phyloP scores from a whole-genome alignment of 2,888 invertebrate species.

The Platycnemis pennipes region DNA sequence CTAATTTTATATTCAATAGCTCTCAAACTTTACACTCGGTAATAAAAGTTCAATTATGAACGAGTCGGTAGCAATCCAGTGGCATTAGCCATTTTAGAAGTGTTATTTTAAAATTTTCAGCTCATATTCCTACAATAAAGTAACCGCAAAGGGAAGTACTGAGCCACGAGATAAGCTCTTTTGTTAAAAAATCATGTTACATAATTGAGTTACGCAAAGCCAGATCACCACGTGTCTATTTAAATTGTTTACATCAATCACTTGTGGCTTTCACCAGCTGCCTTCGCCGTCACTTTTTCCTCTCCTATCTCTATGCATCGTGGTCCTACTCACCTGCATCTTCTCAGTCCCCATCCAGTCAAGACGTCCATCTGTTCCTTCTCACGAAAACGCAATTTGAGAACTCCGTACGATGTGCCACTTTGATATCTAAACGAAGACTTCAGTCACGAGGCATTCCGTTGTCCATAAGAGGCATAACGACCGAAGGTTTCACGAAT shows the following conservation, averaged over 20 bases:
- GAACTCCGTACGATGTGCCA: slow-evolving; percentile 32
- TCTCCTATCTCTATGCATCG: neutral
- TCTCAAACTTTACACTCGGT: no score
- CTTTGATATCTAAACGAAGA: slow-evolving; percentile 39
- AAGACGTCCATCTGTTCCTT: slow-evolving; percentile 8
- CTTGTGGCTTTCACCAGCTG: neutral
- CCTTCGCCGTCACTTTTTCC: neutral
- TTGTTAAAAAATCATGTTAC: no score
- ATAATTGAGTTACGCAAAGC: neutral
- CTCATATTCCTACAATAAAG: no score
- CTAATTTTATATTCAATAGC: no score
- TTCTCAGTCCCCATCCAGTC: neutral
- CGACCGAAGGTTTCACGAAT: slow-evolving; percentile 16
- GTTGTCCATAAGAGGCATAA: slow-evolving; percentile 29
- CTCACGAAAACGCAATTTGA: slow-evolving; percentile 54
- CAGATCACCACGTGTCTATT: neutral
- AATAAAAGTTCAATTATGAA: no score
- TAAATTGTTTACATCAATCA: neutral
- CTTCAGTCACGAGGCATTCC: slow-evolving; percentile 45
- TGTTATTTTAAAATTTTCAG: no score
- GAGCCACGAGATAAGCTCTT: no score
- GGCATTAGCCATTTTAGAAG: no score
- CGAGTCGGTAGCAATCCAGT: no score
- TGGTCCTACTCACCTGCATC: neutral
- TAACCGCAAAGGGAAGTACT: no score